Base-by-base conservation (phyloP, 2,113 vertebrate species). In the Panurus biarmicus region DNA sequence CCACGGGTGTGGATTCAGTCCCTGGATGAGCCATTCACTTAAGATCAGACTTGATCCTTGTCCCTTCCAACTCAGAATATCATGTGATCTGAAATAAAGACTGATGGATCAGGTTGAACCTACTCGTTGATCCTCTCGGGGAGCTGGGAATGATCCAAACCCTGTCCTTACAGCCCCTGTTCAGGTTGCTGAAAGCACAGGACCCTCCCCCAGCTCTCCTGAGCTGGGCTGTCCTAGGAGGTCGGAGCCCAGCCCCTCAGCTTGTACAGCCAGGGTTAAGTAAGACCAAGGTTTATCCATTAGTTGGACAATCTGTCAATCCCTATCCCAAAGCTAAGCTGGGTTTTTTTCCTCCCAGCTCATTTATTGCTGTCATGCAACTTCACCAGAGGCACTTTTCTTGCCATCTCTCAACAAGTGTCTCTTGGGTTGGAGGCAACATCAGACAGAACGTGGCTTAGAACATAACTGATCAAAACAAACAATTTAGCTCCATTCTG, bases 51-150 rank as follows among this genome's bases (percentile, higher is more conserved):
- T 45, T 13, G 23, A 13, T 61, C 54, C 56, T 61, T 29, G 33
- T 53, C 45, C 45, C 19, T 53, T 20, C 54, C 23, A 15, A 0
- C 26, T 44, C 26, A 51, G 83, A 22, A 36, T 33, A 36, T 7
- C 36, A 54, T 60, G 62, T 12, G 33, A 14, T 26, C 26, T 33
- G 33, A 14, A 44, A 7, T 22, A 21, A 58, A 21, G 20, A 17
- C 47, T 9, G 53, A 7, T 74, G 45, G 77, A 14, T 40, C 10
- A 0, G 8, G 9, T 0, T 14, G 25, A 31, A 8, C 19, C 9
- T 26, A 2, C 9, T 5, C 29, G 13, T 1, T 72, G 48, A 5
- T 4, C 5, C 17, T 42, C 15, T 18, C 5, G 71, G 54, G 51
- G 60, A 51, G 11, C 1, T 42, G 57, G 60, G 16, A 9, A 20